Base-by-base conservation (phyloP, 1,140 invertebrate genomes). In the Apis dorsata region DNA sequence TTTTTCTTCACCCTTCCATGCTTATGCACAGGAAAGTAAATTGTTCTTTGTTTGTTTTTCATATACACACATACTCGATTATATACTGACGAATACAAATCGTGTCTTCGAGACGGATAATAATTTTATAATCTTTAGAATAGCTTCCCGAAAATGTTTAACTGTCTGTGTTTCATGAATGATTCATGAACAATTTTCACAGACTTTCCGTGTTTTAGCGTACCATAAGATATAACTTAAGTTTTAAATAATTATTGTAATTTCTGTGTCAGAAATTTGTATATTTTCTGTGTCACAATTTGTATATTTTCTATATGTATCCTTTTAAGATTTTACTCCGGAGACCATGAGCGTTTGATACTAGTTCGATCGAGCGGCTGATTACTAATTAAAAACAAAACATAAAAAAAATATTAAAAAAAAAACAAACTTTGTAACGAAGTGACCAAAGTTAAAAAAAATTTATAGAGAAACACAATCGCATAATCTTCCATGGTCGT, bases 401-500 rank as follows among this genome's bases (percentile, higher is more conserved):
- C 34, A 53, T 8, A 21, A 60, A 69, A 78, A 62, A 83, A 59
- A 44, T 44, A 44, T 44, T 49, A 7, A n/a, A 1, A 62, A 55
- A 57, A 28, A 44, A 44, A n/a, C 13, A 86, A 87, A 90, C 83
- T 76, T 90, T 87, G 87, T 83, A 87, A 90, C 77, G 84, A 90
- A 88, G 81, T 90, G 89, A 90, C 89, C 90, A 91, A 91, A 91
- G 90, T 91, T 88, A 88, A 88, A 84, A 81, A 69, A 81, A 84
- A 79, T 88, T 88, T 89, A 86, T 85, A 84, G 66, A 73, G 69
- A 87, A 91, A 34, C 34, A 34, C 34, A 34, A 85, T 69, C 85
- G 87, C 85, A 81, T 81, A 51, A 77, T 82, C 65, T 77, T 69
- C 34, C 80, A 77, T 60, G 79, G 28, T 51, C 34, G 62, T 34